Conservation (phyloP, 2,797 vertebrate genomes). For the Lepilemur septentrionalis region DNA sequence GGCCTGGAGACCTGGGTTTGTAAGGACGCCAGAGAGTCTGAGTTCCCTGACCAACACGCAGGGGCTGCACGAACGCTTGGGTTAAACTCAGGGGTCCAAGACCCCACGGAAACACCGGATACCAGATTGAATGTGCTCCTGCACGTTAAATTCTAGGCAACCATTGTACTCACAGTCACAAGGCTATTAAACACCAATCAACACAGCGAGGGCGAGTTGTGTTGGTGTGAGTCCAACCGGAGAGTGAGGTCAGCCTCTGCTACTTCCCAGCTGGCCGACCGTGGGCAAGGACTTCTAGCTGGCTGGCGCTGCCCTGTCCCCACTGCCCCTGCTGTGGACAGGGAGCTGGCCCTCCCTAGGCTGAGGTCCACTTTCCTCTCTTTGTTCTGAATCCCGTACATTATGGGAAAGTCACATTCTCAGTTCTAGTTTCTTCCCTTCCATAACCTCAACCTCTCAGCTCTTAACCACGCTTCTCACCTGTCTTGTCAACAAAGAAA, state of each 20-base stretch:
- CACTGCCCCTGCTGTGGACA: too few relatives aligned
- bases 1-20: not conserved
- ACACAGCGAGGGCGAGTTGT: fast-evolving
- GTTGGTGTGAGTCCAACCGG: fast-evolving
- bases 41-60: fast-evolving
- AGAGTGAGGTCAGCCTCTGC: not conserved
- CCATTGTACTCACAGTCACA: not conserved
- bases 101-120: fast-evolving
- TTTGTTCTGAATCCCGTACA: not conserved
- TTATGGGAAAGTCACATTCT: fast-evolving
- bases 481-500: not conserved
- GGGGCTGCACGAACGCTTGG: fast-evolving
- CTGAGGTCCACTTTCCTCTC: fast-evolving
- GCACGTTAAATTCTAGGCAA: fast-evolving
- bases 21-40: not conserved
- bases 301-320: fast-evolving
- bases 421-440: not conserved
- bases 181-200: not conserved
- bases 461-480: not conserved
- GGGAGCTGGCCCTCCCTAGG: fast-evolving
- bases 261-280: fast-evolving
- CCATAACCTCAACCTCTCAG: not conserved
- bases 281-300: fast-evolving
- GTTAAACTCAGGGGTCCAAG: not conserved
- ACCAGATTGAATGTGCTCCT: too few relatives aligned